phyloP scores from a whole-genome alignment of 2,113 vertebrate genomes.

The Andinoacara biseriatus region DNA sequence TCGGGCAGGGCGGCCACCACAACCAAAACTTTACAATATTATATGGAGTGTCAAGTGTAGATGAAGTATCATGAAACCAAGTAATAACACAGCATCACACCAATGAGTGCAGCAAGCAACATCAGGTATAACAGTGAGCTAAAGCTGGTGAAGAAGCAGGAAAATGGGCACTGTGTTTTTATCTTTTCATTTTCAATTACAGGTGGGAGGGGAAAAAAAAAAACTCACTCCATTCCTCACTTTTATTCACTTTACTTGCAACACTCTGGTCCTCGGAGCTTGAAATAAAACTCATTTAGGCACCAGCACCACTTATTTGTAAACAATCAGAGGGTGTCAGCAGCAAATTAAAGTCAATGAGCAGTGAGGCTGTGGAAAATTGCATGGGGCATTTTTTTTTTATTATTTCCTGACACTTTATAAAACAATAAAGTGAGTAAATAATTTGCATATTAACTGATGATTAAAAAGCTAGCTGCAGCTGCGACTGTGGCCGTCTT shows the following conservation, averaged over 20 bases:
- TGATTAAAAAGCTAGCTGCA: background rate
- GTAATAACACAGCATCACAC: slow-evolving; percentile 47
- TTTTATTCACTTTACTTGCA: slow-evolving; percentile 8
- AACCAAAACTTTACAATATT: slow-evolving; percentile 58
- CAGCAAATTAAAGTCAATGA: slow-evolving; percentile 14
- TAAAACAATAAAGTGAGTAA: slow-evolving; percentile 16
- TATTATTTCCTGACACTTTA: slow-evolving; percentile 8
- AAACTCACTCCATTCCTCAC: accelerated
- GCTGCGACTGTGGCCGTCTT: background rate
- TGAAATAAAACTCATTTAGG: background rate
- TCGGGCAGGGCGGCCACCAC: slow-evolving; percentile 12
- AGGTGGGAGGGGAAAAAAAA: background rate
- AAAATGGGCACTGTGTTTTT: background rate
- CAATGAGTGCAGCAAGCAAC: slow-evolving; percentile 2
- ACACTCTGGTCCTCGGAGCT: background rate
- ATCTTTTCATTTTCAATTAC: slow-evolving; percentile 4
- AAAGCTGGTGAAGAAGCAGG: background rate
- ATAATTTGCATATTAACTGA: slow-evolving; percentile 1
- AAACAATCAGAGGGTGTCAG: slow-evolving; percentile 15
- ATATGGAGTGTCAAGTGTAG: slow-evolving; percentile 42
- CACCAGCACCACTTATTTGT: slow-evolving; percentile 10
- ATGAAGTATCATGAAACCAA: slow-evolving; percentile 64
- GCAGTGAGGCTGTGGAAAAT: slow-evolving; percentile 16
- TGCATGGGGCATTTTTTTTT: slow-evolving; percentile 10
- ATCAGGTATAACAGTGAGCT: background rate